Conservation (phyloP, 2,888 invertebrate species). For the Sphaerophoria taeniata region DNA sequence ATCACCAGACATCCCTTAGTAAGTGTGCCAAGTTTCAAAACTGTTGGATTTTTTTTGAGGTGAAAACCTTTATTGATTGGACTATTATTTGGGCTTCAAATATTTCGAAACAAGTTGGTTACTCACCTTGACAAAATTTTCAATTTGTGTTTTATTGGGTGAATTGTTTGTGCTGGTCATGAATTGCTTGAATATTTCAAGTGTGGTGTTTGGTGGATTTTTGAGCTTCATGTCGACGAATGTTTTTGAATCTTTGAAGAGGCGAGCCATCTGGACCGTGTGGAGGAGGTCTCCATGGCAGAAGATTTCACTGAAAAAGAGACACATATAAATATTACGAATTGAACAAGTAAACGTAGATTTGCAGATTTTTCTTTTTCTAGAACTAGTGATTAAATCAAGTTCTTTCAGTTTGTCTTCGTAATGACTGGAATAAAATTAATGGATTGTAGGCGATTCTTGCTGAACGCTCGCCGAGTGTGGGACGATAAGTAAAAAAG, state of each 20-base stretch:
- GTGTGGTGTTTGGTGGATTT: constrained; percentile 86
- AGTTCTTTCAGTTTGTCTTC: no score
- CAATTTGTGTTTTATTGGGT: constrained; percentile 80
- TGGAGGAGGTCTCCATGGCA: constrained; percentile 92
- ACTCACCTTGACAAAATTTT: constrained; percentile 81
- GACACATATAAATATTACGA: background rate
- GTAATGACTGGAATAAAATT: no score
- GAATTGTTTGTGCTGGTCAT: constrained; percentile 83
- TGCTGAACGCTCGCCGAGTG: no score
- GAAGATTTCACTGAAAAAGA: constrained; percentile 89
- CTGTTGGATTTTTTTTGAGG: no score
- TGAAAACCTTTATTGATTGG: background rate
- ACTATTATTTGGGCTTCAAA: background rate
- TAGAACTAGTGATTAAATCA: no score
- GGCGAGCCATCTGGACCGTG: constrained; percentile 91
- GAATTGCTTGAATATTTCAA: constrained; percentile 86
- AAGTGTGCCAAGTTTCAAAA: no score
- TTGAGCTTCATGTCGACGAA: constrained; percentile 95
- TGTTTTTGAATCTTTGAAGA: constrained; percentile 93
- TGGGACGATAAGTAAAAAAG: no score
- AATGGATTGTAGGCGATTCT: no score
- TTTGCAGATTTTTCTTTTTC: no score
- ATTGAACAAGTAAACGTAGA: no score
- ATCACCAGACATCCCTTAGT: no score
- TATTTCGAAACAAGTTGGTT: no score